Percentiles rank a stretch among this genome's conserved stretches.
These are phyloP conservation scores for Syngnathus scovelli DNA, from an alignment of 2,113 vertebrate species.

Conservation along the genomic window DNA sequence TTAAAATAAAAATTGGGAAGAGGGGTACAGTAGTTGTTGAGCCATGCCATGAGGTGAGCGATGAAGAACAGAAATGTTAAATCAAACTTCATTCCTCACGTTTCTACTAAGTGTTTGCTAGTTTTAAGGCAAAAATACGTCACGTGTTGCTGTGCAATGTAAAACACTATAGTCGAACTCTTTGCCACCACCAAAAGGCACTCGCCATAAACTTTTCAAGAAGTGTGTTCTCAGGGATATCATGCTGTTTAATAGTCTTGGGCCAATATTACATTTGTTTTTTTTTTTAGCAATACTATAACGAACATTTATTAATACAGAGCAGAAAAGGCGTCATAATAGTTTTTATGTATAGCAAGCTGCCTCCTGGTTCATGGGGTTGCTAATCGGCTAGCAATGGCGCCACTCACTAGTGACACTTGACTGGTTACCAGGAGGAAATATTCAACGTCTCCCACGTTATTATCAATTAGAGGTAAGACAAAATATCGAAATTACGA, in stretches of 20 bases:
- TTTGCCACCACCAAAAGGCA: conserved; percentile 62
- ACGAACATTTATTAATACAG: not conserved
- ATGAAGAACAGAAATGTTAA: not conserved
- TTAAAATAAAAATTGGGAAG: not conserved
- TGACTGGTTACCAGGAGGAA: too few relatives aligned
- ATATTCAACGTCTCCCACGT: too few relatives aligned
- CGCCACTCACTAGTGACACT: too few relatives aligned
- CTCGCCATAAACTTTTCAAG: conserved; percentile 57
- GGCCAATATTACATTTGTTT: not conserved
- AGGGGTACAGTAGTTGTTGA: not conserved
- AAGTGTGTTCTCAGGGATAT: not conserved
- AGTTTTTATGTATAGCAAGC: not conserved
- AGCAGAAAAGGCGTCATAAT: not conserved
- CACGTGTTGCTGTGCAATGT: not conserved
- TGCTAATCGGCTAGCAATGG: too few relatives aligned
- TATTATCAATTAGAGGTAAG: too few relatives aligned
- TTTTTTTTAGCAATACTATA: not conserved
- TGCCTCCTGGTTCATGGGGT: not conserved
- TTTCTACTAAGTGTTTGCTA: not conserved
- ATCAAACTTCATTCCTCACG: not conserved
- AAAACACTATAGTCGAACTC: not conserved
- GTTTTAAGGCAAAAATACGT: conserved; percentile 37
- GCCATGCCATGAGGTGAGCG: not conserved
- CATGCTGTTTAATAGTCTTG: conserved; percentile 21
- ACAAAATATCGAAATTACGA: too few relatives aligned